Conservation (phyloP, 2,113 vertebrate genomes). For the Clupea harengus region DNA sequence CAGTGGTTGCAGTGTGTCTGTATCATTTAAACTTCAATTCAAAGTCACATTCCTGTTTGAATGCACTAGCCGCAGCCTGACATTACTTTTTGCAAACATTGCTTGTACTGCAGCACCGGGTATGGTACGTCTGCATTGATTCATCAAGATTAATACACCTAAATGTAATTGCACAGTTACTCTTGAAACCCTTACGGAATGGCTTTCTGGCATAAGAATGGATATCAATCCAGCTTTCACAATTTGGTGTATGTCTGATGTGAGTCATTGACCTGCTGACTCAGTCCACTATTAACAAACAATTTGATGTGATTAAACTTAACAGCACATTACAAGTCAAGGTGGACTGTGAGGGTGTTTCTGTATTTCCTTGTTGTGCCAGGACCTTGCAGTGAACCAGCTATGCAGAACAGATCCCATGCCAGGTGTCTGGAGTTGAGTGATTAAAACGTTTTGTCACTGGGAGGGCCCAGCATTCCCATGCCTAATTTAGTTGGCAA, state of each 20-base stretch:
- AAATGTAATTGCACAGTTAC: not conserved
- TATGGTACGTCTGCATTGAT: not conserved
- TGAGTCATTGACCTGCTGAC: not conserved
- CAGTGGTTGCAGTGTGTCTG: not conserved
- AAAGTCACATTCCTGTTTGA: not conserved
- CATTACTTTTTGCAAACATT: not conserved
- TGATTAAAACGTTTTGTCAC: slow-evolving; percentile 1
- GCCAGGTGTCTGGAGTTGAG: slow-evolving; percentile 2
- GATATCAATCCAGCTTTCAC: not conserved
- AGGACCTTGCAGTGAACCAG: slow-evolving; percentile 1
- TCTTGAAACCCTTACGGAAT: not conserved
- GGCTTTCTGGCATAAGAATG: not conserved
- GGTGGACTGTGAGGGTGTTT: not conserved
- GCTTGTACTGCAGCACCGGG: not conserved
- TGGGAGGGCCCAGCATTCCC: slow-evolving; percentile 5
- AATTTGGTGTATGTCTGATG: not conserved
- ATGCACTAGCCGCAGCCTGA: not conserved
- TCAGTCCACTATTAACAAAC: not conserved
- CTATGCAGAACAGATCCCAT: not conserved
- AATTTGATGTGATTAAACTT: not conserved
- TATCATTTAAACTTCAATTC: not conserved
- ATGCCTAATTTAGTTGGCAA: slow-evolving; percentile 7
- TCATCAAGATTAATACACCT: not conserved
- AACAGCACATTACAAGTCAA: not conserved
- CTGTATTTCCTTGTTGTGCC: not conserved